Conservation (phyloP, 1,140 invertebrate species). For the Trachymyrmex cornetzi region DNA sequence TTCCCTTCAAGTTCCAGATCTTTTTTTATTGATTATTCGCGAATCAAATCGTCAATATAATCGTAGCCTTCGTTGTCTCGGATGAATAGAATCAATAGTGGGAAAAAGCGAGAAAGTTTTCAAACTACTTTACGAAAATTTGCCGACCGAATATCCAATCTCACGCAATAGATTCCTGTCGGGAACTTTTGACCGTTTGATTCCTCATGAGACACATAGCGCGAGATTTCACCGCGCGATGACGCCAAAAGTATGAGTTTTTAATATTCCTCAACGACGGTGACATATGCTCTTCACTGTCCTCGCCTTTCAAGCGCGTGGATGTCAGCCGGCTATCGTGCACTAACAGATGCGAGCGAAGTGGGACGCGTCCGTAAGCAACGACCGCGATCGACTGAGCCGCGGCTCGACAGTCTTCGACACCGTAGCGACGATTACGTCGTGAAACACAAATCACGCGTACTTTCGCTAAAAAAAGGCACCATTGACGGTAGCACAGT, state of each 20-base stretch:
- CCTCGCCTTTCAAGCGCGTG: neutral
- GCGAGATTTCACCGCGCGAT: conserved; percentile 18
- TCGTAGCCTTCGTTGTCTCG: neutral
- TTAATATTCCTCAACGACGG: neutral
- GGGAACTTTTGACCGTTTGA: neutral
- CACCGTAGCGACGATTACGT: conserved; percentile 25
- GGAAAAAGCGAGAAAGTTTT: neutral
- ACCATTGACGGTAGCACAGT: neutral
- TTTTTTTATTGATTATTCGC: neutral
- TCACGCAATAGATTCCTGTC: neutral
- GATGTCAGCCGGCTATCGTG: neutral
- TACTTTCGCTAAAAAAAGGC: conserved; percentile 14
- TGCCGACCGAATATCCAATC: neutral
- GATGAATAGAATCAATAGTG: neutral
- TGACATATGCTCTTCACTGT: neutral
- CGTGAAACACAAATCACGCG: conserved; percentile 5
- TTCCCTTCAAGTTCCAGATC: neutral
- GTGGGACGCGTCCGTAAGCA: neutral
- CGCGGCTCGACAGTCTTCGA: too few species aligned
- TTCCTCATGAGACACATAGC: neutral
- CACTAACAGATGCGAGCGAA: too few species aligned
- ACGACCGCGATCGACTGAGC: conserved; percentile 55
- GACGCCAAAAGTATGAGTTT: neutral
- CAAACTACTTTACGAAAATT: neutral
- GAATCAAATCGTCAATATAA: neutral